Evolutionary conservation across 2,113 vertebrate genomes (phyloP).

Genomic region (Collichthys lucidus): DNA sequence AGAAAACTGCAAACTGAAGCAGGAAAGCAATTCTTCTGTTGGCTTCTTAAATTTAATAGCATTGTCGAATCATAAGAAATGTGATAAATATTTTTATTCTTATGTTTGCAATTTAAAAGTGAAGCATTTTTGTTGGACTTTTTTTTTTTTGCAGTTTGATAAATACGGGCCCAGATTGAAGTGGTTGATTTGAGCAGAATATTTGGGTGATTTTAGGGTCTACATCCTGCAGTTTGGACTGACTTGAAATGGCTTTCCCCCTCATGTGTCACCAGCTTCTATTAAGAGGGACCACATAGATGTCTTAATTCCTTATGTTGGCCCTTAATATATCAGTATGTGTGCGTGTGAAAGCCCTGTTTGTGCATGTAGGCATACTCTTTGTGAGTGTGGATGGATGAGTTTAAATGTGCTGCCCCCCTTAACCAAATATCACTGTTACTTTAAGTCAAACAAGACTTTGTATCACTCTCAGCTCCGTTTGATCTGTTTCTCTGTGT

Average conservation of each 20-base stretch:
- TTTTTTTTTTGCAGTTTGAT: constrained; percentile 43
- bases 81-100: neutral
- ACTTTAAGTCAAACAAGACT: constrained; percentile 46
- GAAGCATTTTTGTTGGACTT: neutral
- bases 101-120: neutral
- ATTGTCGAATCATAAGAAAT: neutral
- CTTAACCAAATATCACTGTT: constrained; percentile 60
- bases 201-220: constrained; percentile 9
- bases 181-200: constrained; percentile 9
- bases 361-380: constrained; percentile 17
- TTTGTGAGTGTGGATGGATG: constrained; percentile 16
- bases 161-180: constrained; percentile 40
- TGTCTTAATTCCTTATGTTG: constrained; percentile 76
- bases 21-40: constrained; percentile 4
- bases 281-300: constrained; percentile 74
- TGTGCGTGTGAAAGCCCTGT: constrained; percentile 24
- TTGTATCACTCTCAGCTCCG: constrained; percentile 39
- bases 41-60: neutral
- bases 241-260: constrained; percentile 52
- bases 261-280: constrained; percentile 80
- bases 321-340: constrained; percentile 54
- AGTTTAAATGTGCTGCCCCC: constrained; percentile 15
- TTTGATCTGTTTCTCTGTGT: constrained; percentile 43
- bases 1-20: neutral
- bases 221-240: constrained; percentile 11